Evolutionary conservation across 2,888 invertebrate genomes (phyloP), one percentile per base, ranked within the genome.

Genomic region (Coronaproctus castanopsis): DNA sequence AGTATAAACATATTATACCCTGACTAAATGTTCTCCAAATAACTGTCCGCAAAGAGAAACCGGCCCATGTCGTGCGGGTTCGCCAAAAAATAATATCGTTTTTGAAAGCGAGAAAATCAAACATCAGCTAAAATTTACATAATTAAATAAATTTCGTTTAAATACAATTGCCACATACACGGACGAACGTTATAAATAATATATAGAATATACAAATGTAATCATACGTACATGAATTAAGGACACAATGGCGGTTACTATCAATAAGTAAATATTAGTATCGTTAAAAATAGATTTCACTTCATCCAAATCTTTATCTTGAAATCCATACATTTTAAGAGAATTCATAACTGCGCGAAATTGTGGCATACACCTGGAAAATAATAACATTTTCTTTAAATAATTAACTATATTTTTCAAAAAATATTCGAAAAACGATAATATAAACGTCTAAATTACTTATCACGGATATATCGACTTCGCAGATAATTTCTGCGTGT

Each of bases 21-120:
- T 92, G 90, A 57, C 93, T 95, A 71, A 96, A 87, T 1, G 88
- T 88, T 58, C 95, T 79, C 97, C 97, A 98, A 49, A 92, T 70
- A 23, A 96, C 85, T 0, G 90, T 87, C 62, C 89, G 80, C 1
- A 84, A 79, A 0, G 96, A 96, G 20, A 98, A 74, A 0, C 97
- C 90, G 51, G 85, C 90, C 74, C 96, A 83, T 0, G 86, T 85
- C 24, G 80, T 80, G 68, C 88, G 83, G 21, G 80, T 79, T 60
- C 84, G 81, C 97, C 98, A 98, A 72, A 96, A 98, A 59, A 81
- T 81, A 0, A 98, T 87, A 68, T 98, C 97, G 71, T 95, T 96
- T 77, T 97, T 98, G 71, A 98, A 95, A 0, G 97, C 92, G 58
- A 98, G 75, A 70, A 97, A 91, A 71, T 98, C 97, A 69, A 98